Evolutionary conservation across 2,113 vertebrate genomes (phyloP), one percentile per base, ranked within the genome.

Genomic region (Pseudolaguvia tuberculata): DNA sequence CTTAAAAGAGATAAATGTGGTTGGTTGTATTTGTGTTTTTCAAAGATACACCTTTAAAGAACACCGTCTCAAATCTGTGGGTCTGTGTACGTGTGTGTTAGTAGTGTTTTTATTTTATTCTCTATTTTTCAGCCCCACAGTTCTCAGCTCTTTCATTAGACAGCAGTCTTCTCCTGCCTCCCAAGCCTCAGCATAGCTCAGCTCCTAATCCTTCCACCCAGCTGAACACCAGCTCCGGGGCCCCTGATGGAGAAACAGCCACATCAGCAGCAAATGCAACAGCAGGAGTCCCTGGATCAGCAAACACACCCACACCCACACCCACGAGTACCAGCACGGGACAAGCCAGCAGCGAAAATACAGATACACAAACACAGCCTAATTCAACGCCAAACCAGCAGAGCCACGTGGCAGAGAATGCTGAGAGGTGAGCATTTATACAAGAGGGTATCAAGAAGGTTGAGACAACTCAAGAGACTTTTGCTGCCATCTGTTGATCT

Each of bases 71-170:
- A 4, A 35, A 6, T 35, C 31, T 35, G 31, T 35, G 6, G 31
- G 31, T 35, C n/a, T n/a, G n/a, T n/a, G n/a, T n/a, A n/a, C 31
- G 31, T 35, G 6, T 35, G 31, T 35, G 6, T 35, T 35, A 35
- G 31, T 3, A 6, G 31, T 35, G 25, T 25, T 31, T 62, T 51
- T 6, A 29, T 17, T 7, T 53, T 57, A 14, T 23, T 58, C 2
- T 69, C 69, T 2, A 52, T 45, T 73, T 20, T 73, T 7, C 88
- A 98, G 96, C 93, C 87, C 94, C 95, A 84, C 95, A 96, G 85
- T 83, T 99, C 68, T 94, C 96, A 78, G 90, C 89, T 52, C 88
- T 97, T 81, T 89, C 93, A 83, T 85, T 98, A 51, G 96, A 99
- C 86, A 93, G 90, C 90, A 95, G 90, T 87, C 92, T 99, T 0